Percentiles rank a stretch among this genome's conserved stretches.
These are phyloP conservation scores for Linepithema humile DNA, from an alignment of 1,140 invertebrate genomes.

Conservation along the genomic window DNA sequence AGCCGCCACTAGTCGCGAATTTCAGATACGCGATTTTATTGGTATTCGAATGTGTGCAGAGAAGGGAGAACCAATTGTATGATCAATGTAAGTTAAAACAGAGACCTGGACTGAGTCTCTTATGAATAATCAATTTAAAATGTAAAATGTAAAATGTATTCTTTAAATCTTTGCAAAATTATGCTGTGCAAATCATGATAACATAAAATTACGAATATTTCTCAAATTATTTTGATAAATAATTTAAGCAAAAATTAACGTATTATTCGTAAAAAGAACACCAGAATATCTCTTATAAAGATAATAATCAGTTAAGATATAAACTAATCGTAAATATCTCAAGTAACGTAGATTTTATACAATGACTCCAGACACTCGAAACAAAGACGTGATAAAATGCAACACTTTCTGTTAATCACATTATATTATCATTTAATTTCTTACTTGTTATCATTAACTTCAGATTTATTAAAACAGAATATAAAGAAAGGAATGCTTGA, in stretches of 20 bases:
- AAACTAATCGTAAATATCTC: neutral
- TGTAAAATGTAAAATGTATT: too few relatives aligned
- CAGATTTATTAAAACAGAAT: neutral
- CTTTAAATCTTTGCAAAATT: too few relatives aligned
- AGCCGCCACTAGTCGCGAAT: conserved; percentile 1
- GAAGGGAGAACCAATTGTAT: conserved; percentile 36
- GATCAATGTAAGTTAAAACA: conserved; percentile 52
- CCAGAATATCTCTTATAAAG: conserved; percentile 15
- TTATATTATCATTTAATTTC: neutral
- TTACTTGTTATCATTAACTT: neutral
- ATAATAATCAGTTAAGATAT: conserved; percentile 22
- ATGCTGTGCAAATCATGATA: too few relatives aligned
- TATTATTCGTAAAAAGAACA: conserved; percentile 3
- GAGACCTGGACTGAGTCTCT: neutral
- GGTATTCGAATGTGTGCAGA: neutral
- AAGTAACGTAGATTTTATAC: neutral
- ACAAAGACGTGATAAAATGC: neutral
- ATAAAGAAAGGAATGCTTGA: neutral
- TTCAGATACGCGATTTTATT: conserved; percentile 21
- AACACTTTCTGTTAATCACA: neutral
- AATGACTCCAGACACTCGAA: neutral
- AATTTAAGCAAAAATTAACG: neutral
- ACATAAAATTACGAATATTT: neutral
- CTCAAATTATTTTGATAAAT: neutral
- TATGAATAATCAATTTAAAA: too few relatives aligned